Base-by-base conservation (phyloP, 2,888 invertebrate genomes). In the Calameuta filiformis region DNA sequence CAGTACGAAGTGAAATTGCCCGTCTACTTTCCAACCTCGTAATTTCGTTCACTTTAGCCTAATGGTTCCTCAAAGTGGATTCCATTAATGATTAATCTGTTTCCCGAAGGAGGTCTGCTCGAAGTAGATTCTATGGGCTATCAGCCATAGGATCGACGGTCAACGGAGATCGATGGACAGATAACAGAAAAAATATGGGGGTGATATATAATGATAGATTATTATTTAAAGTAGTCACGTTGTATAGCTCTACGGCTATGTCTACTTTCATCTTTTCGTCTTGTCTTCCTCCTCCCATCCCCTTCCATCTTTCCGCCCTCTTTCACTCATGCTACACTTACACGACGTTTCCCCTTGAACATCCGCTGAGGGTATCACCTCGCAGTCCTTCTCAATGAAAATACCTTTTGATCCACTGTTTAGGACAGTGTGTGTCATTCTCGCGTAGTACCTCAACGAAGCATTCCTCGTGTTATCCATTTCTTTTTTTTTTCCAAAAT, bases 201-300 rank as follows among this genome's bases (percentile, higher is more conserved):
- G 34, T 74, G 37, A 74, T 76, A 75, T 68, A 37, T 78, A 78
- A 78, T 78, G 78, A 78, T 78, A 76, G 78, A 78, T 78, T 75
- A 78, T 78, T 78, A 73, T 78, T 78, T 78, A 73, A 78, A 78
- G 76, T 78, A 77, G 69, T 69, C 56, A 56, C 56, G 56, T 56
- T 56, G 56, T 56, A 56, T 56, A 56, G 56, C 56, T 56, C 56
- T 23, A 56, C 56, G 23, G 56, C 31, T 71, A 31, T 34, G 71
- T 71, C 71, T 31, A 34, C 71, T 71, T 71, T 71, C 12, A 71
- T 71, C 71, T 71, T 71, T 34, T 71, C 71, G 12, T 15, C 71
- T 71, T 71, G 31, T 71, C 71, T 71, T 15, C 31, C 69, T 76
- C 69, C 56, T 75, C 74, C 74, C 56, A 37, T 31, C 71, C 15